Percentiles rank a stretch among this genome's conserved stretches.
phyloP scores from a whole-genome alignment of 2,113 vertebrate genomes.

The Odocoileus virginianus region DNA sequence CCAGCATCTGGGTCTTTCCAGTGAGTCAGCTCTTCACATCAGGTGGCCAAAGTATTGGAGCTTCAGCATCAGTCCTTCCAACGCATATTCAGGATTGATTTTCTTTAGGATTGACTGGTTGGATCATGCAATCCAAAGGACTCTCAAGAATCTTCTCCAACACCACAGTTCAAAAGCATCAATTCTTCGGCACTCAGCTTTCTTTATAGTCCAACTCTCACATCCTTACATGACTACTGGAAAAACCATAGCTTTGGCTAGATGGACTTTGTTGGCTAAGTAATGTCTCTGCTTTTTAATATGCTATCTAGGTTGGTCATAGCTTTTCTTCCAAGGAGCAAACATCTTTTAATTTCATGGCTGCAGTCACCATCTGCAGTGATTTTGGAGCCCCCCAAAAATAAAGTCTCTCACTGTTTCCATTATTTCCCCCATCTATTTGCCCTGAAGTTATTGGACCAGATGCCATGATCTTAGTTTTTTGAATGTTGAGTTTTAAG shows the following conservation, averaged over 20 bases:
- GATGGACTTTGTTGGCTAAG: not conserved
- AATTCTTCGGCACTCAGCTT: accelerated
- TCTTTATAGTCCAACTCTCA: not conserved
- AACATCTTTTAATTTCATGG: not conserved
- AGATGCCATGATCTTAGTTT: not conserved
- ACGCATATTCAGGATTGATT: not conserved
- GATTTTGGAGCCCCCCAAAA: not conserved
- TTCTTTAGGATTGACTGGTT: not conserved
- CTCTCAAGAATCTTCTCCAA: not conserved
- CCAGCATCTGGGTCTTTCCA: not conserved
- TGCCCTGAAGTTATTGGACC: not conserved
- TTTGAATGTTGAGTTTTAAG: not conserved
- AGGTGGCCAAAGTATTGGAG: not conserved
- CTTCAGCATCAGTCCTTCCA: not conserved
- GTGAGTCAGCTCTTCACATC: not conserved
- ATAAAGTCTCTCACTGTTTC: not conserved
- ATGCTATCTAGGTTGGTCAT: not conserved
- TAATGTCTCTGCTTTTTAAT: not conserved
- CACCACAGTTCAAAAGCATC: not conserved
- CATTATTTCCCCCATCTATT: not conserved
- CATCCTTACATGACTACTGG: not conserved
- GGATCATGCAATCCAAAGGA: not conserved
- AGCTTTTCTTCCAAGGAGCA: not conserved
- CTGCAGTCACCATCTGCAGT: not conserved
- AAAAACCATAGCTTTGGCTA: not conserved